A percentile compares a stretch with the other conserved stretches of the same genome.
Evolutionary conservation across 23 tunicate genomes (phyloP).

Genomic region (Trididemnum miniatum): DNA sequence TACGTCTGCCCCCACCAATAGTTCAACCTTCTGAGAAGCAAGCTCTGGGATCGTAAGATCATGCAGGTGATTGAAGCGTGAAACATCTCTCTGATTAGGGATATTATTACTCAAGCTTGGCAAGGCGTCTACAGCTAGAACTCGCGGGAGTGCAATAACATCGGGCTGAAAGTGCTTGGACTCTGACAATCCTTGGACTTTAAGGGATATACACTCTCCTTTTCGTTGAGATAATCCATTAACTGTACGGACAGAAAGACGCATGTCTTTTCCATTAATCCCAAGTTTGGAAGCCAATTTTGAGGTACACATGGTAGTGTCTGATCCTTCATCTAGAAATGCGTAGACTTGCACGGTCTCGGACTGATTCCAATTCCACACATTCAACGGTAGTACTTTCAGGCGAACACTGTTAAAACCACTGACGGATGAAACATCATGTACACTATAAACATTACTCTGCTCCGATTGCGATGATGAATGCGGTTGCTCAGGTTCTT

Average conservation of each 20-base stretch:
- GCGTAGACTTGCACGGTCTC: background rate
- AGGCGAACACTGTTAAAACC: background rate
- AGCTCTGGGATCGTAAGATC: background rate
- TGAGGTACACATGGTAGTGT: background rate
- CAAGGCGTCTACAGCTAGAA: background rate
- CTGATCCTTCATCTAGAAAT: background rate
- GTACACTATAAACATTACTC: background rate
- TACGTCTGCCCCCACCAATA: too few relatives aligned
- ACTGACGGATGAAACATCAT: background rate
- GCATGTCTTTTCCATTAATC: background rate
- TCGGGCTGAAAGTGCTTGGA: background rate
- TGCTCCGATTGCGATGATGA: background rate
- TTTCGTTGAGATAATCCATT: background rate
- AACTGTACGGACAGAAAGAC: background rate
- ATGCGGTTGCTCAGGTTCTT: background rate
- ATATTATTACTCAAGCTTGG: background rate
- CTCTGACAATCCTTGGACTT: background rate
- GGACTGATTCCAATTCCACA: background rate
- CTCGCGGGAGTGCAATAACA: background rate
- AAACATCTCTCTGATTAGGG: background rate
- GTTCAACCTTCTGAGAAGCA: background rate
- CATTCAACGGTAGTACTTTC: background rate
- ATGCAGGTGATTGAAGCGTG: background rate
- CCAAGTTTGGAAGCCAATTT: background rate
- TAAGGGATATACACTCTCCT: background rate